Conservation (phyloP, 2,113 vertebrate species). For the Pavo muticus region DNA sequence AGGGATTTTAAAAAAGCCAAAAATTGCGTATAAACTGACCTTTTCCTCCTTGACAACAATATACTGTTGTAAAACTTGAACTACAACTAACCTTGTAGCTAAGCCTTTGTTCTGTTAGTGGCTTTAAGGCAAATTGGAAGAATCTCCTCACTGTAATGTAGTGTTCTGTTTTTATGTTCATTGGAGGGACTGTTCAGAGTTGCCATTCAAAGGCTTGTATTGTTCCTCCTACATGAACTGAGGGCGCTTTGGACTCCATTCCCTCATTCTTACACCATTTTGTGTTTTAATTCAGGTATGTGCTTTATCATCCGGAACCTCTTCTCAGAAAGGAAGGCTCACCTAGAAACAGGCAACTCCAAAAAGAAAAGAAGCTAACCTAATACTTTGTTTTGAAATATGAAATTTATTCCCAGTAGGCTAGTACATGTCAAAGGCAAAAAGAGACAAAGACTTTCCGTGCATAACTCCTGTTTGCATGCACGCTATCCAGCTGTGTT, state of each 20-base stretch:
- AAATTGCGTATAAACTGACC: background rate
- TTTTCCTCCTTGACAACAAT: background rate
- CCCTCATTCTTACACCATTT: constrained; percentile 11
- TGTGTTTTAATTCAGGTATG: constrained; percentile 76
- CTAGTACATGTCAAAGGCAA: background rate
- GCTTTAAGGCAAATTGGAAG: background rate
- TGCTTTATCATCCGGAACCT: constrained; percentile 76
- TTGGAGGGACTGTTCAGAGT: background rate
- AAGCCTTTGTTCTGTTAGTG: background rate
- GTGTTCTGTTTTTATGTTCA: background rate
- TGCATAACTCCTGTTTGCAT: background rate
- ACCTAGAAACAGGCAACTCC: constrained; percentile 37
- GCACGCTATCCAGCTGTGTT: background rate
- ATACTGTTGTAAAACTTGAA: background rate
- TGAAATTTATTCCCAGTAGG: background rate
- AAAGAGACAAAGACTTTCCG: background rate
- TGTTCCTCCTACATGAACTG: background rate
- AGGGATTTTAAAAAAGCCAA: background rate
- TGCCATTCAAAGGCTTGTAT: background rate
- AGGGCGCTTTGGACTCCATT: background rate
- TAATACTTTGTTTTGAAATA: background rate
- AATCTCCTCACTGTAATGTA: background rate
- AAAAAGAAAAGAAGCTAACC: constrained; percentile 77
- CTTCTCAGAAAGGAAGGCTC: constrained; percentile 73
- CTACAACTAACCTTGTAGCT: background rate